These are phyloP conservation scores for Hylia prasina DNA, from an alignment of 2,113 vertebrate genomes.

Conservation along the genomic window DNA sequence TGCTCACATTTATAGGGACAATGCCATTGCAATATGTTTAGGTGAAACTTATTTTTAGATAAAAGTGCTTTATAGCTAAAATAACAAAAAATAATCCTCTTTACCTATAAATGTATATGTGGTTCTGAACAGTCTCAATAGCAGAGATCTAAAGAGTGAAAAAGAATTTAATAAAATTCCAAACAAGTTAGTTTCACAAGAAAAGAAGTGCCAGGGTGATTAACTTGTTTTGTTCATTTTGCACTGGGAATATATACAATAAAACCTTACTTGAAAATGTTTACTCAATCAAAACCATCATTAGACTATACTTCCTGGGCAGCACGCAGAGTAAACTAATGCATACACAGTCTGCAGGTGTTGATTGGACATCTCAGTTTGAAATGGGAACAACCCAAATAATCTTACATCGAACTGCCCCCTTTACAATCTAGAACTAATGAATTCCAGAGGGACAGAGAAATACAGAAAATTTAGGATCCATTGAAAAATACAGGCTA, in stretches of 20 bases:
- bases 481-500: constrained; percentile 6
- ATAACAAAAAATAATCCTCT: neutral
- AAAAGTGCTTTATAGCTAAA: neutral
- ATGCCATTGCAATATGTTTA: neutral
- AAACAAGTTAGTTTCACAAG: neutral
- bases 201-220: neutral
- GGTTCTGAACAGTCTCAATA: neutral
- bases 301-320: constrained; percentile 1
- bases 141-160: neutral
- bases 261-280: constrained; percentile 25
- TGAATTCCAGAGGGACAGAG: constrained; percentile 61
- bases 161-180: neutral
- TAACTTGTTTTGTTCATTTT: constrained; percentile 1
- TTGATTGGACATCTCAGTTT: constrained; percentile 61
- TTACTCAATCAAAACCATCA: constrained; percentile 49
- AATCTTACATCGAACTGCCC: constrained; percentile 37
- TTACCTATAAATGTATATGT: neutral
- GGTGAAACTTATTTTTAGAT: neutral
- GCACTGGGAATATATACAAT: neutral
- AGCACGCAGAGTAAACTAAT: constrained; percentile 41
- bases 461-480: constrained; percentile 37
- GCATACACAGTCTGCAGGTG: constrained; percentile 17
- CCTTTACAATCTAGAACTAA: constrained; percentile 50
- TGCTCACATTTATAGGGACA: constrained; percentile 5
- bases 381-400: constrained; percentile 57